Evolutionary conservation across 2,113 vertebrate species (phyloP).

Genomic region (Hippocampus barbouri): DNA sequence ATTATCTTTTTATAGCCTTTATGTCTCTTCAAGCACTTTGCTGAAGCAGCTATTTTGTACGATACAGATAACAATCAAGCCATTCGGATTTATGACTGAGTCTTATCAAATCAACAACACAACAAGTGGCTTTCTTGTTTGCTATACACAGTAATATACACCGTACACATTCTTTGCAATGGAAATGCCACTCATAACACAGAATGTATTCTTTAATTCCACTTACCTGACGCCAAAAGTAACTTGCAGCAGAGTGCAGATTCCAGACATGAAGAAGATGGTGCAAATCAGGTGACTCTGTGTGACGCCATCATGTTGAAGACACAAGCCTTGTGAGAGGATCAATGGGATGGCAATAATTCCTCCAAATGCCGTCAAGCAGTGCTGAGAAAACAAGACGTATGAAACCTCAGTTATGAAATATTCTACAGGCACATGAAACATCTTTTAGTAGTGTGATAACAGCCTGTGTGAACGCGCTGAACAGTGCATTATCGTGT

Average conservation of each 20-base stretch:
- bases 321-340: constrained; percentile 84
- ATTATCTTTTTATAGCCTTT: no score
- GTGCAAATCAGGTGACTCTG: constrained; percentile 95
- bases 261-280: constrained; percentile 91
- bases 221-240: constrained; percentile 88
- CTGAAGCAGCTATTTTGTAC: neutral
- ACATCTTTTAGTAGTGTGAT: neutral
- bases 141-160: no score
- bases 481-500: no score
- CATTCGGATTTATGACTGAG: no score
- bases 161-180: no score
- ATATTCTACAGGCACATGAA: neutral
- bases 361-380: constrained; percentile 88
- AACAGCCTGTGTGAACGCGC: neutral
- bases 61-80: neutral
- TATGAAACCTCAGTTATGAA: neutral
- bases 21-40: neutral
- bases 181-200: neutral
- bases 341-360: constrained; percentile 88
- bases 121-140: no score
- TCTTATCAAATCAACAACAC: no score
- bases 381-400: constrained; percentile 76
- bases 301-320: constrained; percentile 87
- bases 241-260: constrained; percentile 93
- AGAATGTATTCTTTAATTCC: neutral